A percentile compares a stretch with the other conserved stretches of the same genome.
Conservation (phyloP, 2,888 invertebrate species). For the Alloscopus bannaensis region DNA sequence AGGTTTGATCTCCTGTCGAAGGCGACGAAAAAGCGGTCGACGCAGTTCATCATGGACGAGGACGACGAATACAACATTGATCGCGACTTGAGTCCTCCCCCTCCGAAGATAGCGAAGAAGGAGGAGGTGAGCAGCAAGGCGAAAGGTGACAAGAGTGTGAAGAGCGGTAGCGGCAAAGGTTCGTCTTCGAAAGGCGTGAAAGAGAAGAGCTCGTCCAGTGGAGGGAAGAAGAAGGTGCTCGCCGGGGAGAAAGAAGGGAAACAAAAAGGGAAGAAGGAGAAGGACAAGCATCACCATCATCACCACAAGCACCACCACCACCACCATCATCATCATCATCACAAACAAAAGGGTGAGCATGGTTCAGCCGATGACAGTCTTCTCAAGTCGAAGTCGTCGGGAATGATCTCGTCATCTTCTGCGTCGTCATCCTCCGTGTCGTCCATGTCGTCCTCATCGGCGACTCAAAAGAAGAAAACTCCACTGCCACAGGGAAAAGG, state of each 20-base stretch:
- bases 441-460: constrained; percentile 40
- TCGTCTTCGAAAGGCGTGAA: no score
- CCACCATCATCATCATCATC: constrained; percentile 44
- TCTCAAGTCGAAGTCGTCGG: neutral
- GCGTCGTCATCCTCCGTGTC: constrained; percentile 55
- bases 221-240: neutral
- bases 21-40: constrained; percentile 41
- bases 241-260: neutral
- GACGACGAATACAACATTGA: constrained; percentile 62
- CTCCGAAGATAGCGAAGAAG: constrained; percentile 44
- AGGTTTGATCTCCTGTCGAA: constrained; percentile 37
- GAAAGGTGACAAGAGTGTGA: constrained; percentile 32
- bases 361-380: constrained; percentile 10
- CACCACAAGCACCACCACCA: constrained; percentile 50
- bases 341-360: constrained; percentile 34
- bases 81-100: constrained; percentile 52
- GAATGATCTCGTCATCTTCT: constrained; percentile 34
- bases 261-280: constrained; percentile 45
- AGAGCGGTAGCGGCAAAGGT: no score
- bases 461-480: neutral
- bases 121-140: constrained; percentile 40
- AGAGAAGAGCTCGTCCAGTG: no score
- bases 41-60: constrained; percentile 57
- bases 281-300: constrained; percentile 53
- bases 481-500: constrained; percentile 18